These are phyloP conservation scores for Clanis bilineata DNA, from an alignment of 2,888 invertebrate species.

Conservation along the genomic window DNA sequence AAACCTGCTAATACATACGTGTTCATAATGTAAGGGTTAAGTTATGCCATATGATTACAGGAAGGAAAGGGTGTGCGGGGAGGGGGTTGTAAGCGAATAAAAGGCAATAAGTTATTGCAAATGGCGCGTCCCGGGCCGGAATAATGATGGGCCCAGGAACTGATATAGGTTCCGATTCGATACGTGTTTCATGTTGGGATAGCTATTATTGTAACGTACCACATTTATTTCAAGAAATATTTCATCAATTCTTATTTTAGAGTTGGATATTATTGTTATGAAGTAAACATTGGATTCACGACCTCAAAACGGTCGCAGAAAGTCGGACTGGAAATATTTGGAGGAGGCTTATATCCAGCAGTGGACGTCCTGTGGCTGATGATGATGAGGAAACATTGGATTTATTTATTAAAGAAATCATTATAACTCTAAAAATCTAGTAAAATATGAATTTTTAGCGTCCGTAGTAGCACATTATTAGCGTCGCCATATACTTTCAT, in stretches of 20 bases:
- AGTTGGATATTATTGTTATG: neutral
- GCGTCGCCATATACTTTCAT: neutral
- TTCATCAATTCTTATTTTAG: too few relatives aligned
- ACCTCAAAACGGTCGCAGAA: too few relatives aligned
- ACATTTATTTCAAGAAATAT: neutral
- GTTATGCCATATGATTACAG: conserved; percentile 31
- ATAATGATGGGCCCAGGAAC: conserved; percentile 21
- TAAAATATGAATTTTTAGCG: neutral
- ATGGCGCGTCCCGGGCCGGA: conserved; percentile 36
- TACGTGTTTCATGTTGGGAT: neutral
- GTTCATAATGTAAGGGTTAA: too few relatives aligned
- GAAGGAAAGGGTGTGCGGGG: conserved; percentile 1
- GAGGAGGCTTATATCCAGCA: too few relatives aligned
- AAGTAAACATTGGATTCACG: too few relatives aligned
- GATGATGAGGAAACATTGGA: too few relatives aligned
- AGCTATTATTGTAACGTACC: neutral
- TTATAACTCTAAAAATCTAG: too few relatives aligned
- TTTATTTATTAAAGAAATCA: too few relatives aligned
- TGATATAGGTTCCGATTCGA: neutral
- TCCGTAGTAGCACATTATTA: neutral
- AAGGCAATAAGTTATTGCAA: conserved; percentile 57
- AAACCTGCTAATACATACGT: too few relatives aligned
- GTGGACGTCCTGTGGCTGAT: too few relatives aligned
- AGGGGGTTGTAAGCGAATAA: conserved; percentile 35
- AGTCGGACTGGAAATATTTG: too few relatives aligned